Evolutionary conservation across 1,140 invertebrate genomes (phyloP), one percentile per base, ranked within the genome.

Genomic region (Drosophila pseudoobscura): DNA sequence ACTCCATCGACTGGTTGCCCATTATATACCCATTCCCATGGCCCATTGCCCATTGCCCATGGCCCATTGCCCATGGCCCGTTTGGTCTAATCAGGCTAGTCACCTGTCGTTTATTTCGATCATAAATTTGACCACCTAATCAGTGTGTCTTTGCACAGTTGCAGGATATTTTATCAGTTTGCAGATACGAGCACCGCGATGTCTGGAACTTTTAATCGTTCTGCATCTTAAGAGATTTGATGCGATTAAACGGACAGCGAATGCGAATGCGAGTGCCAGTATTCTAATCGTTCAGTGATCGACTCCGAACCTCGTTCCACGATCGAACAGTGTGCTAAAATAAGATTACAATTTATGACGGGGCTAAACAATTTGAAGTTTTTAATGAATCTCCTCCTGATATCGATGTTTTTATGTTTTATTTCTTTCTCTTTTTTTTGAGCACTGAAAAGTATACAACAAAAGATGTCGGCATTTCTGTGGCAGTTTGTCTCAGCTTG

Each of bases 101-200:
- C 35, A 39, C 3, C 11, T 13, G 4, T 39, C 35, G 11, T 39
- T 39, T 39, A 39, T 39, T 39, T 13, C 11, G 15, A 26, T 11
- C 20, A 26, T 57, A 57, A 57, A 57, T 57, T 57, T n/a, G 13
- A 20, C 17, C 11, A 39, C 26, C 51, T 22, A 11, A 53, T 53
- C 51, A 26, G 29, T 2, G 9, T 9, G 29, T 39, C 15, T 35
- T 11, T 13, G 43, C 17, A 6, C 29, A 20, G 15, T 17, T 46
- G 29, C 11, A 57, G 55, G 55, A 57, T 45, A 57, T 31, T 13
- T 53, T 35, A 39, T 35, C 31, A 20, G 9, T 13, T 39, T 39
- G 3, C 51, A 17, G 51, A 35, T 39, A 39, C 9, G 31, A 13
- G 31, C 29, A 11, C 31, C 5, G 15, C 31, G 17, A 53, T 39